These are phyloP conservation scores for Paradoxurus hermaphroditus DNA, from an alignment of 2,113 vertebrate species.

Conservation along the genomic window DNA sequence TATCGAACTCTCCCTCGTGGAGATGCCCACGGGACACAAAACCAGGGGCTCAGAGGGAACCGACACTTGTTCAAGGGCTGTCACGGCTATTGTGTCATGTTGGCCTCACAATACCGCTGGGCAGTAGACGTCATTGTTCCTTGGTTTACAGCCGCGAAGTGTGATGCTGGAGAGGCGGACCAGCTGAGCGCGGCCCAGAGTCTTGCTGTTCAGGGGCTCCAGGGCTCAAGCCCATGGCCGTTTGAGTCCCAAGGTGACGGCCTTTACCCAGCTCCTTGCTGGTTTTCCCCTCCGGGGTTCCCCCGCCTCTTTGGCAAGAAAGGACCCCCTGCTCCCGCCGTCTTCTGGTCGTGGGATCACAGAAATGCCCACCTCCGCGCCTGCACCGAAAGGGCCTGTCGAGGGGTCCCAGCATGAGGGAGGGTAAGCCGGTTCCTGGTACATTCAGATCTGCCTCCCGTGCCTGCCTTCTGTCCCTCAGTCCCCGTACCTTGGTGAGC, in stretches of 20 bases:
- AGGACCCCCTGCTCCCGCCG: not conserved
- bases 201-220: not conserved
- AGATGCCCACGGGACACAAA: not conserved
- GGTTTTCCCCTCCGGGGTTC: not conserved
- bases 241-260: not conserved
- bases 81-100: not conserved
- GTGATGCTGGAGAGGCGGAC: not conserved
- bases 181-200: not conserved
- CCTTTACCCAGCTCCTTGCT: not conserved
- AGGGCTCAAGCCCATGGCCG: not conserved
- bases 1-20: not conserved
- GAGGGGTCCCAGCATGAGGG: not conserved
- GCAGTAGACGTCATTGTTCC: not conserved
- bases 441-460: not conserved
- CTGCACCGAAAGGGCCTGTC: not conserved
- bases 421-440: not conserved
- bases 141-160: not conserved
- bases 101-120: not conserved
- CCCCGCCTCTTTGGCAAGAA: not conserved
- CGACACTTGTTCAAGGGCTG: not conserved
- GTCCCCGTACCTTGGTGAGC: conserved; percentile 66
- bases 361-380: not conserved
- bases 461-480: not conserved
- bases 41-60: not conserved
- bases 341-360: not conserved